Conservation (phyloP, 2,888 invertebrate genomes). For the Agrotis segetum region DNA sequence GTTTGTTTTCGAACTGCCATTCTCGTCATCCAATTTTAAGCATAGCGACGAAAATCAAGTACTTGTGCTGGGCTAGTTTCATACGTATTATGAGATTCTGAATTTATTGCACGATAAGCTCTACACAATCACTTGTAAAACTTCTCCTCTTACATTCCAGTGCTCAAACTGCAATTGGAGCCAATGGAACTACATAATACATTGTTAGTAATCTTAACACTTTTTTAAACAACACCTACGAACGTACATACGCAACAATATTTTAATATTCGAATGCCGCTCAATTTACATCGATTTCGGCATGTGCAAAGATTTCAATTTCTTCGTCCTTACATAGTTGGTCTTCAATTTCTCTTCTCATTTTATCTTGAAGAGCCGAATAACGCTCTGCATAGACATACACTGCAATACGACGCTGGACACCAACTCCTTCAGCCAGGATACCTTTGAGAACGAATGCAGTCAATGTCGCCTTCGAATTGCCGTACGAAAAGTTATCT, state of each 20-base stretch:
- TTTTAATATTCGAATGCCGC: background rate
- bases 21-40: too few species aligned
- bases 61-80: too few species aligned
- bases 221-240: background rate
- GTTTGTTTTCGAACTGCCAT: too few species aligned
- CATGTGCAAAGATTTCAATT: conserved; percentile 27
- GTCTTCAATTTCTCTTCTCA: conserved; percentile 32
- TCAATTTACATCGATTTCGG: conserved; percentile 7
- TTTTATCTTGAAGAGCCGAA: conserved; percentile 7
- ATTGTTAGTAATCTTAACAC: conserved; percentile 31
- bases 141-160: too few species aligned
- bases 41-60: too few species aligned
- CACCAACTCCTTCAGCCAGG: conserved; percentile 37
- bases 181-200: too few species aligned
- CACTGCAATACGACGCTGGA: conserved; percentile 54
- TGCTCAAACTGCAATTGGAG: too few species aligned
- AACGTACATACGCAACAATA: background rate
- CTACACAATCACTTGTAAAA: too few species aligned
- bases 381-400: conserved; percentile 25
- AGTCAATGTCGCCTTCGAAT: conserved; percentile 26
- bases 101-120: too few species aligned
- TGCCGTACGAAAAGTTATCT: conserved; percentile 21
- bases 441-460: conserved; percentile 46
- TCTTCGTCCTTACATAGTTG: conserved; percentile 10
- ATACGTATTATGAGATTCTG: too few species aligned